These are phyloP conservation scores for Osmerus eperlanus DNA, from an alignment of 2,113 vertebrate genomes.

Conservation along the genomic window DNA sequence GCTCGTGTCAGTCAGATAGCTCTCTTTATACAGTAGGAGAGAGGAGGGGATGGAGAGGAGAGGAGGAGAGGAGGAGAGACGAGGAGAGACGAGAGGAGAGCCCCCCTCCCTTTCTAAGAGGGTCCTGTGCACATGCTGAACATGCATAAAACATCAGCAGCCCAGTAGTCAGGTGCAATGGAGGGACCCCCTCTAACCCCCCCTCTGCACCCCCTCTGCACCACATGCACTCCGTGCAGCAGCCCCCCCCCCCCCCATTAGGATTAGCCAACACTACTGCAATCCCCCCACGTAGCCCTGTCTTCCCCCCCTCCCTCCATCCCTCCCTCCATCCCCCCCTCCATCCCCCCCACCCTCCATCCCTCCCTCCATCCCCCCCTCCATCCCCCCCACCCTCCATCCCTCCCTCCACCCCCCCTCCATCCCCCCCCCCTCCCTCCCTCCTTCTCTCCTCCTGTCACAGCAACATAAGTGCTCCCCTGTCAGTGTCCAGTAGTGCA, in stretches of 20 bases:
- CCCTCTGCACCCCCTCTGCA: slow-evolving; percentile 12
- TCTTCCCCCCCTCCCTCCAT: slow-evolving; percentile 13
- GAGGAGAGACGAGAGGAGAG: not conserved
- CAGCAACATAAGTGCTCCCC: not conserved
- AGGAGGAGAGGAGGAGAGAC: slow-evolving; percentile 18
- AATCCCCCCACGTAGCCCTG: slow-evolving; percentile 31
- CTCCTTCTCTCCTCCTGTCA: slow-evolving; percentile 10
- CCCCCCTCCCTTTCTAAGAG: slow-evolving; percentile 9
- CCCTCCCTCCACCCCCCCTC: not conserved
- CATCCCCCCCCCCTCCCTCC: no score
- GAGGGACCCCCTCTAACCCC: slow-evolving; percentile 28
- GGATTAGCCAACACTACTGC: slow-evolving; percentile 40
- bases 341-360: no score
- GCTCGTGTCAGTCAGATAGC: slow-evolving; percentile 19
- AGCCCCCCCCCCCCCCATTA: not conserved
- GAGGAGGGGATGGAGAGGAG: not conserved
- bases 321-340: not conserved
- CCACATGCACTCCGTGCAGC: slow-evolving; percentile 12
- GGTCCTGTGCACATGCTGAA: slow-evolving; percentile 23
- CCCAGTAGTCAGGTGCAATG: slow-evolving; percentile 37
- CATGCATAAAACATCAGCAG: slow-evolving; percentile 53
- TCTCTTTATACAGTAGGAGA: slow-evolving; percentile 6
- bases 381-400: slow-evolving; percentile 10
- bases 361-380: not conserved
- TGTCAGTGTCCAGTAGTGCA: slow-evolving; percentile 5